Evolutionary conservation across 2,797 vertebrate species (phyloP).

Genomic region (Percopsis omiscomaycus): DNA sequence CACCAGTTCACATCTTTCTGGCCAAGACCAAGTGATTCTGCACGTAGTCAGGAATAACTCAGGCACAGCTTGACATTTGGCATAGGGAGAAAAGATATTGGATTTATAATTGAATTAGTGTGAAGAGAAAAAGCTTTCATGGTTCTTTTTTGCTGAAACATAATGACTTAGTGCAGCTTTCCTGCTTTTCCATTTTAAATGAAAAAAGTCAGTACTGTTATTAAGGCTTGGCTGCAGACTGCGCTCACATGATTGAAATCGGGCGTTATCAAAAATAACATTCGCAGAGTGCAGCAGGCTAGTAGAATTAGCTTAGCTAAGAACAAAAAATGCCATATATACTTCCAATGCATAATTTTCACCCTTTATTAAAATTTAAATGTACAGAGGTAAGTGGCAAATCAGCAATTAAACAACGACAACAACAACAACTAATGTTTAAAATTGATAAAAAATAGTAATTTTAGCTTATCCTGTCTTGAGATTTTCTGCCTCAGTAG

Average conservation of each 20-base stretch:
- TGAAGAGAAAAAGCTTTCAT: conserved; percentile 43
- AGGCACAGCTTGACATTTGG: conserved; percentile 74
- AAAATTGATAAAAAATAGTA: conserved; percentile 8
- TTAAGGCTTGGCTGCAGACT: conserved; percentile 23
- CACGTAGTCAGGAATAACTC: conserved; percentile 65
- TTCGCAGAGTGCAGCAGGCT: conserved; percentile 7
- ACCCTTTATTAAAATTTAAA: conserved; percentile 1
- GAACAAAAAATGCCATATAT: neutral
- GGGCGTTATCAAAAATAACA: neutral
- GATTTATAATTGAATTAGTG: conserved; percentile 76
- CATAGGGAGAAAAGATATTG: conserved; percentile 72
- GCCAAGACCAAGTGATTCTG: conserved; percentile 70
- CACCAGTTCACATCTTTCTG: conserved; percentile 54
- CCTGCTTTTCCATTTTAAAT: conserved; percentile 21
- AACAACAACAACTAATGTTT: neutral
- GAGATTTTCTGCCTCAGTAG: conserved; percentile 39
- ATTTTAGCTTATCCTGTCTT: neutral
- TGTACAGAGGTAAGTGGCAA: neutral
- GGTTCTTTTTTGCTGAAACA: conserved; percentile 53
- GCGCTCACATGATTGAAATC: conserved; percentile 29
- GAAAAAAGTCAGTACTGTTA: conserved; percentile 1
- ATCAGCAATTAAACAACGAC: neutral
- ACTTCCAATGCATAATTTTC: neutral
- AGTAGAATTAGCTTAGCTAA: conserved; percentile 4
- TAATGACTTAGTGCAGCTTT: conserved; percentile 42